Base-by-base conservation (phyloP, 1,140 invertebrate species). In the Drosophila serrata region DNA sequence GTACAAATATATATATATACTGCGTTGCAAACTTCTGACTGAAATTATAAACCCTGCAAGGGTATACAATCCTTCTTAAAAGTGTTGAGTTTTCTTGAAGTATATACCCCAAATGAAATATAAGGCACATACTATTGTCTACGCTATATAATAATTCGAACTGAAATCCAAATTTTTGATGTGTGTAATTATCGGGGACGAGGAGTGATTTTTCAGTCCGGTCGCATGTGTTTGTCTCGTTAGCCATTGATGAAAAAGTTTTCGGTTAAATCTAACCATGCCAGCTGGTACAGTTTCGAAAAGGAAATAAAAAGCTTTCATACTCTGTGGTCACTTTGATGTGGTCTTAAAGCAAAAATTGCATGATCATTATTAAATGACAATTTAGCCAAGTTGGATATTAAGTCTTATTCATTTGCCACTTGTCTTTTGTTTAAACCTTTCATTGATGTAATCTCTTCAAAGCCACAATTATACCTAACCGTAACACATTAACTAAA, bases 211-310 rank as follows among this genome's bases (percentile, higher is more conserved):
- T 65, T 64, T 29, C n/a, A 15, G 48, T 45, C 6, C 9, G 39
- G 40, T 61, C 60, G 58, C 62, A 79, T 82, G 55, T 82, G 80
- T 24, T 39, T 31, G 51, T 61, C 64, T 55, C 57, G 45, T 74
- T 57, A 55, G 37, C 59, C 33, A 75, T 58, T 79, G 59, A 68
- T 82, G 79, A 62, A 63, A 77, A 81, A 78, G 79, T 74, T 82
- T 81, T 48, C 9, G 51, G 49, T n/a, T 37, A 42, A 62, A 75
- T 42, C 19, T 62, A 48, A 33, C 22, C 13, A 24, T 19, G 31
- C 40, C 73, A 76, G 61, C 39, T 67, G 72, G 55, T 59, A 75
- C 61, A 68, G 56, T 68, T 76, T 58, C 51, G 31, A 53, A 40
- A 55, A 35, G 55, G 29, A 48, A 29, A 17, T 6, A 3, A n/a